phyloP scores from a whole-genome alignment of 2,888 invertebrate genomes.

The Anagyrus pseudococci region DNA sequence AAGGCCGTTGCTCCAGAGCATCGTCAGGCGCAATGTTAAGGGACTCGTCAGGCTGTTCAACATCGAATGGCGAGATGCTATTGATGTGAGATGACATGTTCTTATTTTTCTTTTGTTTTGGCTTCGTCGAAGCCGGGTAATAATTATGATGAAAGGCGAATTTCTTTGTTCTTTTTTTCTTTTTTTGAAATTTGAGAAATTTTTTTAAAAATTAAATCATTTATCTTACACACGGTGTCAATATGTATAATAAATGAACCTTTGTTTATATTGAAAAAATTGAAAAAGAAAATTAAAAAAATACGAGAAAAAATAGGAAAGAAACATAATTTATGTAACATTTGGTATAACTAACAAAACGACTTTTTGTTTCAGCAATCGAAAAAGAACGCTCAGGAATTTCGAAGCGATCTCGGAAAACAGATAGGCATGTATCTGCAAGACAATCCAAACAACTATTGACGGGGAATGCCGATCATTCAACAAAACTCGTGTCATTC shows the following conservation, averaged over 20 bases:
- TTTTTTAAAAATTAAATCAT: neutral
- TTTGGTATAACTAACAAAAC: neutral
- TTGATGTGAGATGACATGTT: slow-evolving; percentile 59
- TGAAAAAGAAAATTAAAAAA: neutral
- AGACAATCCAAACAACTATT: slow-evolving; percentile 54
- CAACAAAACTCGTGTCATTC: neutral
- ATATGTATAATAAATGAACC: too few relatives aligned
- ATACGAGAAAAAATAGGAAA: neutral
- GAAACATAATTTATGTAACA: neutral
- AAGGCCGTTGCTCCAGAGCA: slow-evolving; percentile 57
- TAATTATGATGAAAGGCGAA: neutral
- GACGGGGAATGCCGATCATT: slow-evolving; percentile 16
- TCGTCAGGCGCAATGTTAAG: slow-evolving; percentile 63
- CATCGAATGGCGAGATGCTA: slow-evolving; percentile 64
- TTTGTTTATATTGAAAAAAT: neutral
- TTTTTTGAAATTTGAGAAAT: neutral
- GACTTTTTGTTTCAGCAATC: slow-evolving; percentile 50
- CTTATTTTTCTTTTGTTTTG: neutral
- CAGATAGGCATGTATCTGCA: slow-evolving; percentile 52
- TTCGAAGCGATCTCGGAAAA: slow-evolving; percentile 53
- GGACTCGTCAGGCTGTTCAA: slow-evolving; percentile 64
- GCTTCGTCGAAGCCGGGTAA: neutral
- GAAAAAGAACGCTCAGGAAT: slow-evolving; percentile 48
- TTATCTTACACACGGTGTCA: too few relatives aligned
- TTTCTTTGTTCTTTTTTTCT: neutral